Evolutionary conservation across 2,797 vertebrate species (phyloP), one percentile per base, ranked within the genome.

Genomic region (Crypturellus tataupa): DNA sequence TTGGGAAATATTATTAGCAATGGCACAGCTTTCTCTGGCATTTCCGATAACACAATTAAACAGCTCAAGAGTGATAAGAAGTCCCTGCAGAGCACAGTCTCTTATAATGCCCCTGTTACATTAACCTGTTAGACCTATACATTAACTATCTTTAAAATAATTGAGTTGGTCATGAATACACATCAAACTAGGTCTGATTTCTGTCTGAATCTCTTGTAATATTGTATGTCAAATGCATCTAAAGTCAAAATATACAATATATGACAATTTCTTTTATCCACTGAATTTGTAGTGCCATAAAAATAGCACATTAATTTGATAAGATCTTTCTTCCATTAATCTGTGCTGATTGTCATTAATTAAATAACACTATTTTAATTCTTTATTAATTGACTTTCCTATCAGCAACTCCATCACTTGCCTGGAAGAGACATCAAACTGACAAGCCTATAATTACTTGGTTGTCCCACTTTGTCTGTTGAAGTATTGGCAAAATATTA

Each of bases 261-360:
- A 86, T 51, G 55, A 88, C 82, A 87, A 81, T 56, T 94, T 13
- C 39, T 92, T 95, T 93, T 92, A 94, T 77, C 56, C 83, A 91
- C 83, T 77, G 81, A 77, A 95, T 91, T 80, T 92, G 44, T 88
- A 95, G 44, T 86, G 73, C 64, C 85, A 82, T 82, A 91, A 94
- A 97, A 94, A 95, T 92, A 96, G 80, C 47, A 27, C 71, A 81
- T 96, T 95, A 90, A 88, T 94, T 90, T 91, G 83, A 96, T 96
- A 94, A 95, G 71, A 96, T 93, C 92, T 92, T 94, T 95, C 70
- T 95, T 96, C 77, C 68, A 95, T 94, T 92, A 95, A 80, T 92
- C 80, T 92, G 46, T 84, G 87, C 81, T 94, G 94, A 97, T 93
- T 96, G 87, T 39, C 60, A 87, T 96, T 96, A 97, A 96, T 96